Evolutionary conservation across 2,888 invertebrate genomes (phyloP).

Genomic region (Campopleginae sp.): DNA sequence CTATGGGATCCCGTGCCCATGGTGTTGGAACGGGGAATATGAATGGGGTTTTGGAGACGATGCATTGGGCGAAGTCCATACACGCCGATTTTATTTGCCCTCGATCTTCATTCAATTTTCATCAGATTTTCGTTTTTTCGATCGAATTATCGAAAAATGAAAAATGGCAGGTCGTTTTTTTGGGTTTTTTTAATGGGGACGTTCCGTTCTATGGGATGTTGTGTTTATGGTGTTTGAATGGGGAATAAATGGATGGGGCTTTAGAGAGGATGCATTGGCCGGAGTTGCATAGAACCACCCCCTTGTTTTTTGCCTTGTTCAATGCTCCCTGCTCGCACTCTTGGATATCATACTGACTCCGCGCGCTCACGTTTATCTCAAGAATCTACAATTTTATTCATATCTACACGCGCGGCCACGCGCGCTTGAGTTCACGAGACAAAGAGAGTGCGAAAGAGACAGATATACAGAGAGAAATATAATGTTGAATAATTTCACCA

Average conservation of each 20-base stretch:
- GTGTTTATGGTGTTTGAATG: not conserved
- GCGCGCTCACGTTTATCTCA: conserved; percentile 68
- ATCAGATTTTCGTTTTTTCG: conserved; percentile 26
- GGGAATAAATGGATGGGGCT: conserved; percentile 13
- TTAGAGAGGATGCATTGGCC: conserved; percentile 48
- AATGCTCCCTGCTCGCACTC: conserved; percentile 53
- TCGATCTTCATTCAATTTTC: not conserved
- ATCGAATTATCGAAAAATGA: no score
- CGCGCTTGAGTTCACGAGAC: conserved; percentile 27
- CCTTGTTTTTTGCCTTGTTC: conserved; percentile 30
- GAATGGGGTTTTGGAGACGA: no score
- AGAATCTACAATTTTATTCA: conserved; percentile 81
- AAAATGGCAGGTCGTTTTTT: no score
- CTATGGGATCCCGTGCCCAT: no score
- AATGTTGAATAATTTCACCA: conserved; percentile 83
- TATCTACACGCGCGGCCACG: conserved; percentile 72
- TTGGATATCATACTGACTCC: conserved; percentile 57
- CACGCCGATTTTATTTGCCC: not conserved
- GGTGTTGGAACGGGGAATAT: no score
- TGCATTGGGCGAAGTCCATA: no score
- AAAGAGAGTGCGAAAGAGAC: conserved; percentile 53
- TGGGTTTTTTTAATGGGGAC: no score
- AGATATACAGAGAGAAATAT: conserved; percentile 72
- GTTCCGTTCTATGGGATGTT: not conserved
- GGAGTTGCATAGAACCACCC: conserved; percentile 46